Conservation (phyloP, 2,888 invertebrate species). For the Patella caerulea region DNA sequence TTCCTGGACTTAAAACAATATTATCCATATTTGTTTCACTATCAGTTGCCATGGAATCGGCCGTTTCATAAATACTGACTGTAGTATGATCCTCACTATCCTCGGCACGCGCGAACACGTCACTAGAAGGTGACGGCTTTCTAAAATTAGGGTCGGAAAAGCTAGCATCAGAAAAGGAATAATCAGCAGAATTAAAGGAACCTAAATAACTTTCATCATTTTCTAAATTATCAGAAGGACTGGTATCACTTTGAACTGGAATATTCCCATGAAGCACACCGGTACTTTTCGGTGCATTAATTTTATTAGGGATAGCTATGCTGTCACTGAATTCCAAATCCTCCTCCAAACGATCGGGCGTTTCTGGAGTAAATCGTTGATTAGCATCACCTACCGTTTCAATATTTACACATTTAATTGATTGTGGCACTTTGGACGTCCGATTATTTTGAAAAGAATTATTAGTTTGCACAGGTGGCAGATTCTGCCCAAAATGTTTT, state of each 20-base stretch:
- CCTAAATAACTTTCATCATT: constrained; percentile 50
- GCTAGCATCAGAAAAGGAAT: constrained; percentile 50
- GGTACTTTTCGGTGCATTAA: constrained; percentile 32
- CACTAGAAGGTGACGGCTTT: constrained; percentile 39
- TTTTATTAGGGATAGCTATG: constrained; percentile 35
- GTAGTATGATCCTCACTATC: constrained; percentile 22
- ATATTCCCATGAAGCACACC: constrained; percentile 15
- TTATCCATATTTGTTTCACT: constrained; percentile 23
- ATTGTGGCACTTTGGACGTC: constrained; percentile 13
- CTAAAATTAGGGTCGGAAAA: constrained; percentile 41
- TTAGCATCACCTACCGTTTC: constrained; percentile 40
- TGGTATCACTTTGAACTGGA: constrained; percentile 56
- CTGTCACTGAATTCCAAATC: constrained; percentile 59
- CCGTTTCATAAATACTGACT: constrained; percentile 34
- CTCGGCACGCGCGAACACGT: constrained; percentile 23
- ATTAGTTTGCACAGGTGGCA: background rate
- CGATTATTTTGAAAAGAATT: background rate
- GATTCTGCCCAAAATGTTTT: background rate
- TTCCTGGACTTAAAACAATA: constrained; percentile 14
- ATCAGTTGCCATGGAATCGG: constrained; percentile 28
- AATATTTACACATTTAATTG: constrained; percentile 15
- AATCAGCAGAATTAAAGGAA: constrained; percentile 51
- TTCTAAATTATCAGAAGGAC: constrained; percentile 61
- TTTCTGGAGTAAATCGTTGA: constrained; percentile 42
- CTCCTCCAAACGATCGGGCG: constrained; percentile 52